Percentiles rank a stretch among this genome's conserved stretches.
Evolutionary conservation across 2,113 vertebrate genomes (phyloP).

Genomic region (Ciconia stormi): DNA sequence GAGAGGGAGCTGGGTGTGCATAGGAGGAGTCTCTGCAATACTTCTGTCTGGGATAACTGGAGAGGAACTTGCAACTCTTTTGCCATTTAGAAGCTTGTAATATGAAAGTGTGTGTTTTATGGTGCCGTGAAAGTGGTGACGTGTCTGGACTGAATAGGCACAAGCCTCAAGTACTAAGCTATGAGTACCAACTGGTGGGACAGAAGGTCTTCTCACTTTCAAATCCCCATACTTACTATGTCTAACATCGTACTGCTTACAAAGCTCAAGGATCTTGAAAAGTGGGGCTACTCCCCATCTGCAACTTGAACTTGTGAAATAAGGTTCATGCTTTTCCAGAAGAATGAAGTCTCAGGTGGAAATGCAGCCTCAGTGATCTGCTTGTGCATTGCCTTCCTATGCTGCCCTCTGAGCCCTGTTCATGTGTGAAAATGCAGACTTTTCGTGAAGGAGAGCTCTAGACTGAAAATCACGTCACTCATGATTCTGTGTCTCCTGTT

Average conservation of each 20-base stretch:
- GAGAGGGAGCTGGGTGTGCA: accelerated
- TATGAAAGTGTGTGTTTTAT: background rate
- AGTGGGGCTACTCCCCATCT: background rate
- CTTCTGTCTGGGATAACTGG: background rate
- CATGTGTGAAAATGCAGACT: background rate
- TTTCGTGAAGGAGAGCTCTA: background rate
- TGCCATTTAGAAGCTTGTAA: background rate
- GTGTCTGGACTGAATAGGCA: background rate
- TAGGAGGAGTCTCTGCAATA: background rate
- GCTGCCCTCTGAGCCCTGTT: accelerated
- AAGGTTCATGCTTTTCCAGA: background rate
- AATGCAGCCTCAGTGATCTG: background rate
- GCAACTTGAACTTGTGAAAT: background rate
- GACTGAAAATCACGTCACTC: accelerated
- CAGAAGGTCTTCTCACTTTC: background rate
- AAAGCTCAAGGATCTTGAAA: background rate
- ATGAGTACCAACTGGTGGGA: background rate
- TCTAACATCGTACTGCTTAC: background rate
- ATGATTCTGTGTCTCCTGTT: background rate
- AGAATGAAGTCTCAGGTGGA: background rate
- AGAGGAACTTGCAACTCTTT: background rate
- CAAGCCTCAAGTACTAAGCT: background rate
- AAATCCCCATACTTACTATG: background rate
- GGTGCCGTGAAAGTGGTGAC: background rate
- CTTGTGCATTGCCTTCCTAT: background rate